A percentile compares a stretch with the other conserved stretches of the same genome.
phyloP scores from a whole-genome alignment of 2,797 vertebrate species.

The Petrocephalus schoutedeni region DNA sequence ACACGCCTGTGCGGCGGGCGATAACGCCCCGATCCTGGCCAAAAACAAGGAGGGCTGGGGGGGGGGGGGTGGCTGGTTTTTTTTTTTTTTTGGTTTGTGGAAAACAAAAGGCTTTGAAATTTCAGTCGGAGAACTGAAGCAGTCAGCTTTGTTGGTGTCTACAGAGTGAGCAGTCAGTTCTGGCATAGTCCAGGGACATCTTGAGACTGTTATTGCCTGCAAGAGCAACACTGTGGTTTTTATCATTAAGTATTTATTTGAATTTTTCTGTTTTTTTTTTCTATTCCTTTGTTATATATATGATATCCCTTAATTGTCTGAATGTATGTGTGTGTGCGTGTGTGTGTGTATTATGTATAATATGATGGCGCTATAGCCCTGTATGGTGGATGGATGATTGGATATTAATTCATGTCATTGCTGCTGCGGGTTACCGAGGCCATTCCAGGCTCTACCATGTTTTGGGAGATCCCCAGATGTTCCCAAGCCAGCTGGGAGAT shows the following conservation, averaged over 20 bases:
- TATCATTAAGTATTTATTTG: not conserved
- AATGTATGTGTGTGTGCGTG: not conserved
- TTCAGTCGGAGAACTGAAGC: not conserved
- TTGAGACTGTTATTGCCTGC: not conserved
- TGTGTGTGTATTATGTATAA: not conserved
- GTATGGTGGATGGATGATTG: not conserved
- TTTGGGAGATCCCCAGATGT: not conserved
- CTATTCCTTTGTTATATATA: not conserved
- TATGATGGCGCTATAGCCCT: not conserved
- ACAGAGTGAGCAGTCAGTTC: not conserved
- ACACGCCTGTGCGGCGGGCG: slow-evolving; percentile 8
- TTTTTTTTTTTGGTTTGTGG: slow-evolving; percentile 3
- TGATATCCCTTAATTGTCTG: not conserved
- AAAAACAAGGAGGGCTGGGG: slow-evolving; percentile 1
- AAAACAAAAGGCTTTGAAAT: not conserved
- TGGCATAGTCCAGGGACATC: not conserved
- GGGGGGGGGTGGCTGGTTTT: not conserved
- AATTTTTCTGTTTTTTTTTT: not conserved
- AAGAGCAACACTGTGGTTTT: not conserved
- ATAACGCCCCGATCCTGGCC: not conserved
- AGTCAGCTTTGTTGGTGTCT: not conserved
- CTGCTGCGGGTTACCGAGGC: not conserved
- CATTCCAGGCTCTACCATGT: not conserved
- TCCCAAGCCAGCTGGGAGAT: not conserved
- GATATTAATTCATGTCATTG: not conserved